These are phyloP conservation scores for Bombycilla garrulus DNA, from an alignment of 2,113 vertebrate species.

Conservation along the genomic window DNA sequence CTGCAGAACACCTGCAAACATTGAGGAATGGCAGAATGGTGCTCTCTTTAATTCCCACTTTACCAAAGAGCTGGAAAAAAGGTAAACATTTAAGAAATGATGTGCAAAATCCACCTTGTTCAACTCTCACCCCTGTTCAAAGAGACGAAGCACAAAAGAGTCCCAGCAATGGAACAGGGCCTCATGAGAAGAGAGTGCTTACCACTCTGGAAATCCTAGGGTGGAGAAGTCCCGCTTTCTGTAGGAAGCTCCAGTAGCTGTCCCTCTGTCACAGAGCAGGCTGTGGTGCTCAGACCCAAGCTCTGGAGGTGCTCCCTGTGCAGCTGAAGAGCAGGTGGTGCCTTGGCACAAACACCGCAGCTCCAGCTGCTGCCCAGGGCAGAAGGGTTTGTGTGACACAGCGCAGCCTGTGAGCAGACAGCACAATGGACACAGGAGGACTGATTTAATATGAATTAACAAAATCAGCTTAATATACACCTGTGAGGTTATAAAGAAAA, in stretches of 20 bases:
- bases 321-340: background rate
- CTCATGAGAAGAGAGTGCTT: background rate
- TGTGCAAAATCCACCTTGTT: background rate
- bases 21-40: background rate
- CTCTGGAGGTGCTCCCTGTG: background rate
- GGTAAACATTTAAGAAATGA: background rate
- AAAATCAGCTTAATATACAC: background rate
- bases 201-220: background rate
- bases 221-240: background rate
- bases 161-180: background rate
- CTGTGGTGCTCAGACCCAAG: accelerated
- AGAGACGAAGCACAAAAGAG: background rate
- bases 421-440: background rate
- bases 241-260: background rate
- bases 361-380: background rate
- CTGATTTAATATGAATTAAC: background rate
- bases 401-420: background rate
- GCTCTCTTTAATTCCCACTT: background rate
- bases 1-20: background rate
- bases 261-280: background rate
- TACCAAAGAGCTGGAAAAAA: background rate
- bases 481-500: background rate
- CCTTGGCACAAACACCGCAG: accelerated
- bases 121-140: background rate
- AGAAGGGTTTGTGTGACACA: background rate